These are phyloP conservation scores for Cistogaster globosa DNA, from an alignment of 2,888 invertebrate genomes.

Conservation along the genomic window DNA sequence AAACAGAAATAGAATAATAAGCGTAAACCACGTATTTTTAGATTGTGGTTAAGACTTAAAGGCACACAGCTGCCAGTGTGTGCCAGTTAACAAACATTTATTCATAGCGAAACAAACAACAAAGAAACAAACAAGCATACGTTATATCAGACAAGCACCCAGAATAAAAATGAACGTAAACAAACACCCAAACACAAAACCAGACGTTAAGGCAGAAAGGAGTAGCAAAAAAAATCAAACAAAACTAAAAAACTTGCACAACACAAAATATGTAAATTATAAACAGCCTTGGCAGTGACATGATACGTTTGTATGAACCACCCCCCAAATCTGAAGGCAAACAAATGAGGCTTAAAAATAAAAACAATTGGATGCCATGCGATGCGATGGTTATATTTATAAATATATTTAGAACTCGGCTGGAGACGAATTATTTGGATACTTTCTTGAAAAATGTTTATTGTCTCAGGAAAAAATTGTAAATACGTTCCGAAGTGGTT, in stretches of 20 bases:
- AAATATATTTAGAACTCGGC: no score
- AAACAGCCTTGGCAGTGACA: conserved; percentile 69
- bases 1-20: neutral
- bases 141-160: neutral
- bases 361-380: no score
- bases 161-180: neutral
- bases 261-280: conserved; percentile 55
- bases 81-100: no score
- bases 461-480: no score
- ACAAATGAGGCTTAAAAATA: conserved; percentile 27
- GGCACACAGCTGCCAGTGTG: no score
- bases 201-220: conserved; percentile 22
- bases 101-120: no score
- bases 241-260: conserved; percentile 8
- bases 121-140: neutral
- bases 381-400: no score
- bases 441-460: no score
- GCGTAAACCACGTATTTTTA: neutral
- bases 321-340: conserved; percentile 47
- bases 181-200: conserved; percentile 2
- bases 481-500: no score
- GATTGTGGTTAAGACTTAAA: no score
- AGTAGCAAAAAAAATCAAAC: conserved; percentile 5
- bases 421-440: no score
- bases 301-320: conserved; percentile 5